Conservation (phyloP, 2,888 invertebrate species). For the Oegoconia quadripuncta region DNA sequence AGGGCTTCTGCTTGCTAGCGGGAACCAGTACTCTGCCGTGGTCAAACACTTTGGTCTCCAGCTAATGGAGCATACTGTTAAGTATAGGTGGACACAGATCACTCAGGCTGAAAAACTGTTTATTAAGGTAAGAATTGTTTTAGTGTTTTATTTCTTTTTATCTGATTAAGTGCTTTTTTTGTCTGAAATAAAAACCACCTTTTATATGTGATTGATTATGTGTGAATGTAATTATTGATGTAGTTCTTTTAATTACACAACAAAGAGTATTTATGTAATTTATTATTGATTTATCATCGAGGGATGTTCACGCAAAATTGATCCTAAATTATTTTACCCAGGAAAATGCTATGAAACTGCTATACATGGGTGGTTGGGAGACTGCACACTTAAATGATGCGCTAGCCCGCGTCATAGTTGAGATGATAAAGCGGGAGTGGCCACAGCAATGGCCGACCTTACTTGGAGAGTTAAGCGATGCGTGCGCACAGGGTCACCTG, state of each 20-base stretch:
- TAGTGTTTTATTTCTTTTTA: neutral
- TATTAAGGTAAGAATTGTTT: slow-evolving; percentile 81
- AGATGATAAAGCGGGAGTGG: slow-evolving; percentile 98
- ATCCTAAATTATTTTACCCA: slow-evolving; percentile 31
- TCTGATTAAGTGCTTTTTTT: neutral
- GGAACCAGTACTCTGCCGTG: slow-evolving; percentile 85
- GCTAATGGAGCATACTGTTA: slow-evolving; percentile 94
- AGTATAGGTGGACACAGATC: slow-evolving; percentile 95
- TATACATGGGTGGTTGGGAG: slow-evolving; percentile 87
- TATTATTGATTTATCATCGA: too few species aligned
- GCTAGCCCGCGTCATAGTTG: slow-evolving; percentile 93
- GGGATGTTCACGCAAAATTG: too few species aligned
- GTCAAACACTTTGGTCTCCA: slow-evolving; percentile 95
- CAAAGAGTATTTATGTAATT: too few species aligned
- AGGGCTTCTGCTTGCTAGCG: slow-evolving; percentile 88
- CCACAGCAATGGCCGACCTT: slow-evolving; percentile 97
- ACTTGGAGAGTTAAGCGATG: slow-evolving; percentile 88
- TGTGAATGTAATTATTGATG: too few species aligned
- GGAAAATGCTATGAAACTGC: slow-evolving; percentile 93
- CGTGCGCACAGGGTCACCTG: slow-evolving; percentile 89
- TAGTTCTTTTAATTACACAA: neutral
- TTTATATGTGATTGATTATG: too few species aligned
- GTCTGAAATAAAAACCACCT: too few species aligned
- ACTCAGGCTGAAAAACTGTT: slow-evolving; percentile 92
- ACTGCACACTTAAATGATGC: slow-evolving; percentile 91